Conservation (phyloP, 2,888 invertebrate species). For the Ophioninae sp. region DNA sequence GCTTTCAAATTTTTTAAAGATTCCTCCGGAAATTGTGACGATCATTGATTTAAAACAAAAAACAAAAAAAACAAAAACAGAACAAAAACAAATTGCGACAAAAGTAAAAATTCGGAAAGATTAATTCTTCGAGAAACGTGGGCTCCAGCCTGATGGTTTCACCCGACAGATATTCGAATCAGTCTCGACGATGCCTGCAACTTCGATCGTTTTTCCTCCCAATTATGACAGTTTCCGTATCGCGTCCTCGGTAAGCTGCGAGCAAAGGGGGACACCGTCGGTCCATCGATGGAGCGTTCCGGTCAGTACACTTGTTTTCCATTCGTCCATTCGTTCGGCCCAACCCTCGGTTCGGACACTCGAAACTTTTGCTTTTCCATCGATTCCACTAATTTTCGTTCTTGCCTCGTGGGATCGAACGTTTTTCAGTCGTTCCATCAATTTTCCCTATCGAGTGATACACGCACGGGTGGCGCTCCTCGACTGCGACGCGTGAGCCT, state of each 20-base stretch:
- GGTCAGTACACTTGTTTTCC: neutral
- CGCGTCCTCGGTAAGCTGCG: neutral
- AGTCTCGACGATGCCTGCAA: neutral
- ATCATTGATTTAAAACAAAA: too few species aligned
- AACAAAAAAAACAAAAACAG: too few species aligned
- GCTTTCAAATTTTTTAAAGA: too few species aligned
- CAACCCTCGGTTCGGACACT: neutral
- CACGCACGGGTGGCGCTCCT: neutral
- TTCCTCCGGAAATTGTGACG: too few species aligned
- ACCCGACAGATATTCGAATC: neutral
- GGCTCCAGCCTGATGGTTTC: neutral
- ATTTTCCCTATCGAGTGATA: neutral
- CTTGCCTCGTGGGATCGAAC: neutral
- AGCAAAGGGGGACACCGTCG: neutral
- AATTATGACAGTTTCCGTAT: neutral
- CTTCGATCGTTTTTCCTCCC: neutral
- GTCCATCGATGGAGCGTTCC: neutral
- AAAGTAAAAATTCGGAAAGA: too few species aligned
- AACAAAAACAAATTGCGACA: too few species aligned
- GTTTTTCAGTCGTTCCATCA: neutral
- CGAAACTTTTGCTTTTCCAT: neutral
- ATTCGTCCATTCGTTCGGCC: neutral
- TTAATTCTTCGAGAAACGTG: too few species aligned
- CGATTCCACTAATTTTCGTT: conserved; percentile 6
- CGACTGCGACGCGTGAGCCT: conserved; percentile 24